phyloP scores from a whole-genome alignment of 1,140 invertebrate species.

The Hestina assimilis region DNA sequence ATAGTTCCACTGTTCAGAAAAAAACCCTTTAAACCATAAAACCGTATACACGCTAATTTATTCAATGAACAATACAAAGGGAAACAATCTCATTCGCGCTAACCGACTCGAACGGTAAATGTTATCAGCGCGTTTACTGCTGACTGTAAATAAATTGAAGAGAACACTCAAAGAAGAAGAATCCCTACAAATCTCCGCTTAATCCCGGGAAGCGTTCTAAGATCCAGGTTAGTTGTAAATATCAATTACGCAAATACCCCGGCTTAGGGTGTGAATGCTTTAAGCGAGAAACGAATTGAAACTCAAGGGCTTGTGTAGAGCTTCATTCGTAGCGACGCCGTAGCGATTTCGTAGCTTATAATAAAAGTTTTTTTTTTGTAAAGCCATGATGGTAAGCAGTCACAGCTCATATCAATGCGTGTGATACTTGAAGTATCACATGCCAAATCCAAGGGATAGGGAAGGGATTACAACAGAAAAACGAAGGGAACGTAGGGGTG shows the following conservation, averaged over 20 bases:
- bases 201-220: slow-evolving; percentile 63
- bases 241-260: slow-evolving; percentile 73
- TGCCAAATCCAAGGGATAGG: no score
- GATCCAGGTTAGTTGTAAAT: slow-evolving; percentile 76
- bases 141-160: slow-evolving; percentile 65
- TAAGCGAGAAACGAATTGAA: slow-evolving; percentile 46
- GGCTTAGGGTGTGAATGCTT: slow-evolving; percentile 56
- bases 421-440: no score
- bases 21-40: background rate
- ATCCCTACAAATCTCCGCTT: slow-evolving; percentile 65
- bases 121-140: slow-evolving; percentile 35
- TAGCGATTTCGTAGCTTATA: slow-evolving; percentile 8
- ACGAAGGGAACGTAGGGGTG: no score
- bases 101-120: slow-evolving; percentile 27
- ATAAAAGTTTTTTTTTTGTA: no score
- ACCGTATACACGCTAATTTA: slow-evolving; percentile 3
- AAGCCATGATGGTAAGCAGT: no score
- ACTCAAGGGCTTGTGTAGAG: slow-evolving; percentile 39
- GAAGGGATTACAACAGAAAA: no score
- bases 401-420: no score
- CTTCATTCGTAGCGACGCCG: background rate
- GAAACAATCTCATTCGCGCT: slow-evolving; percentile 22
- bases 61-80: slow-evolving; percentile 12
- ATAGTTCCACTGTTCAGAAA: no score
- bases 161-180: slow-evolving; percentile 54